Base-by-base conservation (phyloP, 2,113 vertebrate species). In the Vulpes vulpes region DNA sequence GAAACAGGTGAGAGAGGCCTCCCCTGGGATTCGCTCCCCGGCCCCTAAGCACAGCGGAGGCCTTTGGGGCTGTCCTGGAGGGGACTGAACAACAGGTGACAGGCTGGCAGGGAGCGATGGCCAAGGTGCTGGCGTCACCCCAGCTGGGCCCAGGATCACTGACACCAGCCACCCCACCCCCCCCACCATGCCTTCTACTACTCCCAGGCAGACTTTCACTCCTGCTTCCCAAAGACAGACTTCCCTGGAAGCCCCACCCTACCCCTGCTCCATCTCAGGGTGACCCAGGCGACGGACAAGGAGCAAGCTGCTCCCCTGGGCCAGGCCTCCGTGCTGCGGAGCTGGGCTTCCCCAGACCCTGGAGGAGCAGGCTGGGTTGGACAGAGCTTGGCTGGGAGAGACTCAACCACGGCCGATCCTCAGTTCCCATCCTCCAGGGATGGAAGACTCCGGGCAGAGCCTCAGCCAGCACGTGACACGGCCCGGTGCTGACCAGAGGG, bases 151-250 rank as follows among this genome's bases (percentile, higher is more conserved):
- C 10, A 51, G 8, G 74, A 1, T 81, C 35, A 6, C 8, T n/a
- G 65, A 35, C 11, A 65, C 20, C 17, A 17, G 35, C 12, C 22
- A 4, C 64, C 30, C 1, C 35, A n/a, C 69, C 22, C 73, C n/a
- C 30, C 73, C n/a, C 30, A 4, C 60, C 6, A 1, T 57, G 60
- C 76, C 35, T 88, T 90, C n/a, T 55, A 11, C n/a, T 55, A 11
- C 78, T 32, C 51, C 17, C 11, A 38, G 38, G 59, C 16, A 62
- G 65, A 32, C n/a, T 53, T 49, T 19, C 74, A 32, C 57, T 7
- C 74, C 22, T 90, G 55, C 69, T 62, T 76, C 32, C 25, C 43
- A 30, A 89, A 95, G 85, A 51, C 62, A 93, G 23, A 86, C 14
- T 23, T 64, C 23, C 4, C 10, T 22, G 8, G 30, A 20, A 64